Base-by-base conservation (phyloP, 2,888 invertebrate genomes). In the Baronia brevicornis region DNA sequence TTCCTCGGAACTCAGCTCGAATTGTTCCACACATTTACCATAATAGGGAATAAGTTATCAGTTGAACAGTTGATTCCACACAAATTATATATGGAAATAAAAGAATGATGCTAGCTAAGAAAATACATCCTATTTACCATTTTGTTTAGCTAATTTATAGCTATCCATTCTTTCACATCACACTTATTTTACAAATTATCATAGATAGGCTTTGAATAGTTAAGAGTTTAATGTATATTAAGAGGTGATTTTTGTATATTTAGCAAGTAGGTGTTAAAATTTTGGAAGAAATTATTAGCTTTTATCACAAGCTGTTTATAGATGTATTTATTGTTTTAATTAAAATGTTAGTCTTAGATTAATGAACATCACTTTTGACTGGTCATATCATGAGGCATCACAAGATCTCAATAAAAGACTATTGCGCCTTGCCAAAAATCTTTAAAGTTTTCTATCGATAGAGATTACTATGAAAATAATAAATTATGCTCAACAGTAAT, bases 401-500 rank as follows among this genome's bases (percentile, higher is more conserved):
- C 70, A 64, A 64, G 80, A 82, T 80, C 82, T 82, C 80, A 68
- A 57, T 43, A 50, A 56, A 64, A 77, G 70, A 75, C 70, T 78
- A 69, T 57, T 56, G 61, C 64, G 60, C 67, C 80, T 80, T 82
- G 80, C 80, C 82, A 80, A 80, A 80, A 73, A 72, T 29, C 22
- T 37, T 28, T 8, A 30, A 22, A 8, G 20, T 14, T 19, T n/a
- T 36, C 37, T 32, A 36, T 44, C 38, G 41, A 36, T 39, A 37
- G 29, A 31, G 24, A 35, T 41, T 28, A 36, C 26, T 35, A 28
- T 24, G 36, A 32, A 22, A 33, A 33, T 31, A 25, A 39, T 28
- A 20, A 31, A 27, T 38, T 43, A 39, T 54, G 46, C 51, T 54
- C 54, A 54, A 54, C 24, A 26, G 30, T 8, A 29, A 23, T 26